Base-by-base conservation (phyloP, 2,797 vertebrate genomes). In the Amazona finschi region DNA sequence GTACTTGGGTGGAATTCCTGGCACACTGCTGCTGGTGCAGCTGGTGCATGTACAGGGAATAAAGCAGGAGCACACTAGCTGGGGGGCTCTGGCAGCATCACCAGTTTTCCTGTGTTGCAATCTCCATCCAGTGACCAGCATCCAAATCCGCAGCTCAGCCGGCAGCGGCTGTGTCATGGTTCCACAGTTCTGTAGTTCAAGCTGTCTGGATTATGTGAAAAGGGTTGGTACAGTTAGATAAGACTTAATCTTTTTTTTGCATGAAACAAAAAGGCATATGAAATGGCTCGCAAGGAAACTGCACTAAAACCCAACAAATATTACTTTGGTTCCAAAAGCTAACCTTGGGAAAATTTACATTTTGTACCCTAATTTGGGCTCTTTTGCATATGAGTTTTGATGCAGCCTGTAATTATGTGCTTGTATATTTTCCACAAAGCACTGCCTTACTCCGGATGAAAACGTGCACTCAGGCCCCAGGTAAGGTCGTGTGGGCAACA, bases 101-200 rank as follows among this genome's bases (percentile, higher is more conserved):
- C 38, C 13, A 0, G 7, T 31, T 22, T 27, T n/a, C 36, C 44
- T 11, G 60, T 52, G 58, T 8, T 8, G 1, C 52, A 14, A 0
- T 50, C 22, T 75, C 50, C 9, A 1, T 47, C 41, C 10, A 41
- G 16, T 30, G 30, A 30, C 33, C 16, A 18, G 30, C 53, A 10
- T 19, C 39, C 62, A 15, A 17, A 27, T 14, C 15, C 5, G 30
- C 47, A 14, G 49, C 57, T 55, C 33, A 6, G 30, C 57, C 15
- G 74, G 58, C 38, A 27, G 75, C 1, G 1, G 31, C 85, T 6
- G 18, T 57, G 3, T 22, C 18, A 3, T 2, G 9, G 46, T 28
- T 11, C 69, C 24, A 0, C 13, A 5, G 58, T 19, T 33, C 5
- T 21, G 25, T 13, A 11, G 41, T 19, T 69, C 8, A 12, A 1